phyloP scores from a whole-genome alignment of 2,113 vertebrate species.

The Scalopus aquaticus region DNA sequence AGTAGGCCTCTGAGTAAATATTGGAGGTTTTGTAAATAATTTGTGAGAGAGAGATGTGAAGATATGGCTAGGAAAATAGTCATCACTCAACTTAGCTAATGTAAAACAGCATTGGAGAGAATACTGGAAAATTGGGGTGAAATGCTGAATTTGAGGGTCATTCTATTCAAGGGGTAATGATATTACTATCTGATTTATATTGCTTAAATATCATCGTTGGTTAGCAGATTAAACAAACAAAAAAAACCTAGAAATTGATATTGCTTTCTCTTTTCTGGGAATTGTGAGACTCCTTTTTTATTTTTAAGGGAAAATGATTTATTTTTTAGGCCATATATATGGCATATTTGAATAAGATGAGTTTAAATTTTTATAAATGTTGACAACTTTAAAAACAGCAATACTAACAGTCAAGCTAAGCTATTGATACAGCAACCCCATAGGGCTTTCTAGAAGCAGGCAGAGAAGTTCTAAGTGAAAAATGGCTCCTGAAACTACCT shows the following conservation, averaged over 20 bases:
- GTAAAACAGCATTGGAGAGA: background rate
- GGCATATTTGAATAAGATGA: constrained; percentile 54
- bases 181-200: constrained; percentile 2
- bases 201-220: background rate
- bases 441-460: constrained; percentile 25
- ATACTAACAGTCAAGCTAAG: constrained; percentile 61
- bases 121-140: background rate
- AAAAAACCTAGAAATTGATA: background rate
- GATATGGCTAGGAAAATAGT: background rate
- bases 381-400: constrained; percentile 67
- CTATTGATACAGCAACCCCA: background rate
- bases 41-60: background rate
- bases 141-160: background rate
- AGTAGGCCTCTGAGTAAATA: background rate
- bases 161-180: background rate
- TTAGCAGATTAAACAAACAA: constrained; percentile 33
- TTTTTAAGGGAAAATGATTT: background rate
- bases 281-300: background rate
- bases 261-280: background rate
- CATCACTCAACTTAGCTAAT: background rate
- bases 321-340: background rate
- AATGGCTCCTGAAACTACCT: constrained; percentile 8
- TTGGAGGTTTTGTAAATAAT: background rate
- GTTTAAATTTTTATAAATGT: constrained; percentile 64
- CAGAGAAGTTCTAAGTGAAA: background rate